Percentiles rank a stretch among this genome's conserved stretches.
Evolutionary conservation across 2,113 vertebrate genomes (phyloP).

Genomic region (Etheostoma cragini): DNA sequence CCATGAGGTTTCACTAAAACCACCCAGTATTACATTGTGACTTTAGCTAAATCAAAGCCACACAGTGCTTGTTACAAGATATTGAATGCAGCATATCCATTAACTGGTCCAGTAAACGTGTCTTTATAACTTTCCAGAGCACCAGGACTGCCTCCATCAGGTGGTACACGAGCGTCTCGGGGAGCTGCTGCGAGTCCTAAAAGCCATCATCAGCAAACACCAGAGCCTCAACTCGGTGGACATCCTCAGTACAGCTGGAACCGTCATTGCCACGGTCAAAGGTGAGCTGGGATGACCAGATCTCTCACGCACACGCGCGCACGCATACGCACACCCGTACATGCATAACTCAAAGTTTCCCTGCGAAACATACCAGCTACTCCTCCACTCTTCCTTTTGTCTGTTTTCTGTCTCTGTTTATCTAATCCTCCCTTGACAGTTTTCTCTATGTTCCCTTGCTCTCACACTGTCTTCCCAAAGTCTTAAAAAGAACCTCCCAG

Average conservation of each 20-base stretch:
- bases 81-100: not conserved
- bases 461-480: slow-evolving; percentile 23
- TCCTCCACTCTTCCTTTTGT: slow-evolving; percentile 53
- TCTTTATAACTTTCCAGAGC: slow-evolving; percentile 80
- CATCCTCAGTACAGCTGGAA: slow-evolving; percentile 94
- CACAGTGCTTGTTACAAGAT: not conserved
- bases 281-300: slow-evolving; percentile 83
- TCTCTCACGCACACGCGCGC: slow-evolving; percentile 18
- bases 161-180: slow-evolving; percentile 92
- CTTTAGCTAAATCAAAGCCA: not conserved
- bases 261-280: slow-evolving; percentile 95
- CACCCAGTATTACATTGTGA: not conserved
- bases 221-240: slow-evolving; percentile 94
- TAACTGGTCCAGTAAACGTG: not conserved
- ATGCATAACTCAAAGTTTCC: slow-evolving; percentile 29
- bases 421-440: slow-evolving; percentile 52
- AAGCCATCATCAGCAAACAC: slow-evolving; percentile 92
- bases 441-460: slow-evolving; percentile 34
- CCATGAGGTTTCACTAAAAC: not conserved
- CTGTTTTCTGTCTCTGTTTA: slow-evolving; percentile 74
- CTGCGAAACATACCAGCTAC: slow-evolving; percentile 52
- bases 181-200: slow-evolving; percentile 92
- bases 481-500: slow-evolving; percentile 27
- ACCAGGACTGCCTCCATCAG: slow-evolving; percentile 90
- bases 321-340: slow-evolving; percentile 9